A percentile compares a stretch with the other conserved stretches of the same genome.
Conservation (phyloP, 2,113 vertebrate genomes). For the Platysternon megacephalum region DNA sequence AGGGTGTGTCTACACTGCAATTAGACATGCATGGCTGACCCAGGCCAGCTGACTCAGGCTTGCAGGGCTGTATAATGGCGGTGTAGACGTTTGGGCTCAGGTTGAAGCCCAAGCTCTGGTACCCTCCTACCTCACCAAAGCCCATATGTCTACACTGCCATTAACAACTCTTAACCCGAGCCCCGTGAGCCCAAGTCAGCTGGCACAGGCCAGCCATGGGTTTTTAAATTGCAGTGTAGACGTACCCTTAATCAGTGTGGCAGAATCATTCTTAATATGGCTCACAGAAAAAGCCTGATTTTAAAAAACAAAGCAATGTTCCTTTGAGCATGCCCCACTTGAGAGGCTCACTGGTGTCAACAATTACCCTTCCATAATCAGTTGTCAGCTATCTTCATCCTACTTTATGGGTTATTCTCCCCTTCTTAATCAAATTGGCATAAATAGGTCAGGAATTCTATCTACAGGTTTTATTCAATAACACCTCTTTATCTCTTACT, state of each 20-base stretch:
- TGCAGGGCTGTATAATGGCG: neutral
- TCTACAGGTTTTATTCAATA: constrained; percentile 41
- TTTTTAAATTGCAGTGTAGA: neutral
- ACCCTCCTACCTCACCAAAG: neutral
- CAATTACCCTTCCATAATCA: constrained; percentile 34
- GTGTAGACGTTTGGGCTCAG: neutral
- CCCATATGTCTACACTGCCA: no score
- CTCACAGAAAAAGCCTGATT: neutral
- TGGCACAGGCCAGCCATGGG: neutral
- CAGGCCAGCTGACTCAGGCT: neutral
- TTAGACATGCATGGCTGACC: neutral
- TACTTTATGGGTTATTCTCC: constrained; percentile 24
- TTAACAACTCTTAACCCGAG: no score
- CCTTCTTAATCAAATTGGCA: constrained; percentile 67
- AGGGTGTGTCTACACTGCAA: no score
- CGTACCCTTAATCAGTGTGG: neutral
- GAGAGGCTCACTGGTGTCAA: neutral
- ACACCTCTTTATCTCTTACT: constrained; percentile 63
- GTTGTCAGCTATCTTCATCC: constrained; percentile 34
- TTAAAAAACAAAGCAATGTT: constrained; percentile 16
- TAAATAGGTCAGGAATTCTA: constrained; percentile 44
- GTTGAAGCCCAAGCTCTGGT: neutral
- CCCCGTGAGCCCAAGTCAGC: neutral
- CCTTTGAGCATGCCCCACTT: neutral
- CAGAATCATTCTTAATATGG: constrained; percentile 7